A percentile compares a stretch with the other conserved stretches of the same genome.
phyloP scores from a whole-genome alignment of 2,113 vertebrate genomes.

The Chitala chitala region DNA sequence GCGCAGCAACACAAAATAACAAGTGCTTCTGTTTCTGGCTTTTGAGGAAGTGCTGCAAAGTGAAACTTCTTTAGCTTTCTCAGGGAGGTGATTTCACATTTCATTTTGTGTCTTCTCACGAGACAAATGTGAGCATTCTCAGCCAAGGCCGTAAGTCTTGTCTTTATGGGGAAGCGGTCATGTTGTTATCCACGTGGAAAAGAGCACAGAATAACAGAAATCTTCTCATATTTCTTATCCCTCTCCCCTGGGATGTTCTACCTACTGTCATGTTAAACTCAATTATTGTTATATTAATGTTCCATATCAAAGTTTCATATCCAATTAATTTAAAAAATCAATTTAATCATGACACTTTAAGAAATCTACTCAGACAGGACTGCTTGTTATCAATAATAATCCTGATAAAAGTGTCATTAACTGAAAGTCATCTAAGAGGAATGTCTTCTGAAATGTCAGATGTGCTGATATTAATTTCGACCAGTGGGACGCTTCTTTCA shows the following conservation, averaged over 20 bases:
- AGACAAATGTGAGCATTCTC: no score
- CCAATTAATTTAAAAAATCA: not conserved
- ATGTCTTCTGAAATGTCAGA: no score
- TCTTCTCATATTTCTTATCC: no score
- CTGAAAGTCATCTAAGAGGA: not conserved
- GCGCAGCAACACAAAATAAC: not conserved
- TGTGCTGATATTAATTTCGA: not conserved
- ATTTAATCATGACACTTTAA: conserved; percentile 8
- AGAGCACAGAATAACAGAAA: no score
- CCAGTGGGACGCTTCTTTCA: not conserved
- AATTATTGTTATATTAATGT: no score
- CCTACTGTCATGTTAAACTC: no score
- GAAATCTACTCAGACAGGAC: not conserved
- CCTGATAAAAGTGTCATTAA: not conserved
- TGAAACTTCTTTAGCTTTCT: not conserved
- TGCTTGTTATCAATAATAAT: not conserved
- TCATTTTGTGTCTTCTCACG: not conserved
- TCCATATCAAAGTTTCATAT: conserved; percentile 6
- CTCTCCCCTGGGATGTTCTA: no score
- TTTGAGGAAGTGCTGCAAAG: not conserved
- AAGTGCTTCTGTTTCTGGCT: not conserved
- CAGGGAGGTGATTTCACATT: not conserved
- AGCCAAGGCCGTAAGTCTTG: no score
- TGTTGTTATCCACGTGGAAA: not conserved
- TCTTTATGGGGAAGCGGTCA: not conserved